Evolutionary conservation across 1,140 invertebrate species (phyloP).

Genomic region (Zaprionus davidi): DNA sequence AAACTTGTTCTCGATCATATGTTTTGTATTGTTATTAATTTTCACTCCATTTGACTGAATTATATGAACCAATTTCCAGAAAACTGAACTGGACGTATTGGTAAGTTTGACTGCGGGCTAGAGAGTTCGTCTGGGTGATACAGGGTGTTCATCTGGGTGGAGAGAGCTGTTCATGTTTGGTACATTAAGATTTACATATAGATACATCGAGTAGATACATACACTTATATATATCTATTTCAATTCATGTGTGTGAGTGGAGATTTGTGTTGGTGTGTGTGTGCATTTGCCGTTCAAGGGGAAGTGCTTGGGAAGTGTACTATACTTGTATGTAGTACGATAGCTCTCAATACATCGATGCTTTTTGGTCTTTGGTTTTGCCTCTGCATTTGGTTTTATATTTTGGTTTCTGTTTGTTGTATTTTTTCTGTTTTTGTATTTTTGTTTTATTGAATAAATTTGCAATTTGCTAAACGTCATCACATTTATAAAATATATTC

Average conservation of each 20-base stretch:
- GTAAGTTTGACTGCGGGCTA: not conserved
- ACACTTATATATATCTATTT: slow-evolving; percentile 7
- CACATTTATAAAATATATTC: slow-evolving; percentile 71
- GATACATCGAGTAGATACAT: not conserved
- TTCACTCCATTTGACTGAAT: not conserved
- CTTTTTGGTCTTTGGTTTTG: slow-evolving; percentile 16
- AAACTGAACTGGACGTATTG: slow-evolving; percentile 4
- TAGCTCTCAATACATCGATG: slow-evolving; percentile 3
- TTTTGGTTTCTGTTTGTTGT: not conserved
- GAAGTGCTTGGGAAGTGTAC: not conserved
- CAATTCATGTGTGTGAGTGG: slow-evolving; percentile 1
- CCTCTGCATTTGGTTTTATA: not conserved
- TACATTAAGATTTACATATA: slow-evolving; percentile 5
- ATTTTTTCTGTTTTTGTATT: not conserved
- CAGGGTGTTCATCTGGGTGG: not conserved
- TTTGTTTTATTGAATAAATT: slow-evolving; percentile 43
- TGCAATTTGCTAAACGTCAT: slow-evolving; percentile 60
- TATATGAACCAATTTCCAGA: not conserved
- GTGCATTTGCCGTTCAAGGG: not conserved
- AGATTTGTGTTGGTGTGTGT: not conserved
- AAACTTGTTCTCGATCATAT: not conserved
- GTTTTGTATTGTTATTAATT: not conserved
- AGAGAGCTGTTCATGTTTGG: not conserved
- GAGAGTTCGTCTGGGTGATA: not conserved
- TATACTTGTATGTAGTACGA: not conserved